These are phyloP conservation scores for Caenorhabditis japonica DNA, from an alignment of 2,888 invertebrate species.

Conservation along the genomic window DNA sequence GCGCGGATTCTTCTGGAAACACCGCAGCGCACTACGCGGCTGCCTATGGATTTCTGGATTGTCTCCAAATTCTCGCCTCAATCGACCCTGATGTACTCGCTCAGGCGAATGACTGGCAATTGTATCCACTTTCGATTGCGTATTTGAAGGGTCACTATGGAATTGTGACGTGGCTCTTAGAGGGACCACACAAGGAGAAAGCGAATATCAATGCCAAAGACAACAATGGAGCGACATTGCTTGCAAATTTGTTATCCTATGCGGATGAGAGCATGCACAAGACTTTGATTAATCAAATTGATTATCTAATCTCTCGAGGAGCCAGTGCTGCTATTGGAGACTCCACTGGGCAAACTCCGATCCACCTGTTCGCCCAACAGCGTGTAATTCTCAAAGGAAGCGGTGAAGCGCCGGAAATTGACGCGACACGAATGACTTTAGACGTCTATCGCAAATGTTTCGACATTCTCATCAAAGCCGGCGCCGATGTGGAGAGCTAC, in stretches of 20 bases:
- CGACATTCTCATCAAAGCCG: constrained; percentile 52
- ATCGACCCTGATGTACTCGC: constrained; percentile 59
- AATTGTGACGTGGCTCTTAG: constrained; percentile 63
- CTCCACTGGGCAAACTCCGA: constrained; percentile 48
- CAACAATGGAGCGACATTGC: constrained; percentile 63
- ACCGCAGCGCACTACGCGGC: constrained; percentile 80
- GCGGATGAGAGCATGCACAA: constrained; percentile 52
- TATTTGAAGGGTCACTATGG: constrained; percentile 78
- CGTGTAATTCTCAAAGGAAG: constrained; percentile 32
- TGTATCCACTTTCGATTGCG: constrained; percentile 80
- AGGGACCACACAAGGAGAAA: constrained; percentile 50
- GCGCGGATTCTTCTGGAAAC: constrained; percentile 80
- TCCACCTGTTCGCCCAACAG: constrained; percentile 54
- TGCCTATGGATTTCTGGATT: constrained; percentile 81
- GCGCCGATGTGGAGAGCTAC: constrained; percentile 48
- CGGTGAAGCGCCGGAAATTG: constrained; percentile 26
- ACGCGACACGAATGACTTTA: constrained; percentile 47
- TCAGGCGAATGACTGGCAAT: constrained; percentile 74
- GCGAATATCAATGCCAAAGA: constrained; percentile 67
- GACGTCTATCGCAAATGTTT: constrained; percentile 55
- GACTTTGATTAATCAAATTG: constrained; percentile 55
- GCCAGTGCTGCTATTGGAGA: constrained; percentile 51
- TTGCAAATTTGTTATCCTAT: constrained; percentile 58
- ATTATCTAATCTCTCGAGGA: constrained; percentile 59
- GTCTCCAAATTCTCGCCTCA: constrained; percentile 79